A percentile compares a stretch with the other conserved stretches of the same genome.
These are phyloP conservation scores for Tragulus kanchil DNA, from an alignment of 2,113 vertebrate species.

Conservation along the genomic window DNA sequence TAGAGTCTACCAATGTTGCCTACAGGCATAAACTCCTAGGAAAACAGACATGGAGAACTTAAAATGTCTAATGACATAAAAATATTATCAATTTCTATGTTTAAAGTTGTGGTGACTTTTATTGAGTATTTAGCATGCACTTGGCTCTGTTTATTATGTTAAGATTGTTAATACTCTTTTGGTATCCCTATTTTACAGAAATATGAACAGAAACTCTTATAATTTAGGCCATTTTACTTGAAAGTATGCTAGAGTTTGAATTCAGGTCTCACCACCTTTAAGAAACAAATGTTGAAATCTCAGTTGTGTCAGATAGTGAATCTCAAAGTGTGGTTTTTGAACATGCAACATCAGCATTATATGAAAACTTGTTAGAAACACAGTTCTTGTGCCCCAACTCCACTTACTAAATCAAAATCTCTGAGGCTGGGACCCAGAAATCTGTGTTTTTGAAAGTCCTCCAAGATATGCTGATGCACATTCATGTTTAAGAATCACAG, in stretches of 20 bases:
- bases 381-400: not conserved
- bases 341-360: not conserved
- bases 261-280: not conserved
- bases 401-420: not conserved
- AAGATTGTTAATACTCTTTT: not conserved
- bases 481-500: not conserved
- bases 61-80: not conserved
- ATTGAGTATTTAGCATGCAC: not conserved
- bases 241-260: not conserved
- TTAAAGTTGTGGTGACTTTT: not conserved
- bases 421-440: not conserved
- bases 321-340: not conserved
- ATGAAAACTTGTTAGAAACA: not conserved
- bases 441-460: not conserved
- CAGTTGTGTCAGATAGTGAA: not conserved
- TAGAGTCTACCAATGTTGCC: not conserved
- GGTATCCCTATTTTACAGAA: not conserved
- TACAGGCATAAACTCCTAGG: not conserved
- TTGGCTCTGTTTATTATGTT: not conserved
- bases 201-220: not conserved
- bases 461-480: not conserved
- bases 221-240: not conserved
- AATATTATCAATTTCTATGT: conserved; percentile 1
- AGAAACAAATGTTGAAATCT: not conserved
- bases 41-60: not conserved